Percentiles rank a stretch among this genome's conserved stretches.
Conservation (phyloP, 1,140 invertebrate species). For the Hylaeus anthracinus region DNA sequence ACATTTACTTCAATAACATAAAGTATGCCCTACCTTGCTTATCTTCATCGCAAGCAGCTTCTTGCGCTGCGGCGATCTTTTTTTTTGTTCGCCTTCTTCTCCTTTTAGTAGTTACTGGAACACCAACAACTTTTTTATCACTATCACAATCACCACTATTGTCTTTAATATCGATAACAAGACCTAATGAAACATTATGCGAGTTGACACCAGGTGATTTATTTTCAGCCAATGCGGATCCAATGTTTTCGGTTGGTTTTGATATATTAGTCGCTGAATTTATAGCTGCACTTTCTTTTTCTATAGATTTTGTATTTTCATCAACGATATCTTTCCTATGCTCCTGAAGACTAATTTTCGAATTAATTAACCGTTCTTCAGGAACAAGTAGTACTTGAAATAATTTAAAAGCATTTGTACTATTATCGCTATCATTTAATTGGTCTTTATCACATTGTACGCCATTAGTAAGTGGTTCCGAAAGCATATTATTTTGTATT, state of each 20-base stretch:
- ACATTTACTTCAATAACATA: constrained; percentile 8
- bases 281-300: constrained; percentile 30
- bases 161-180: background rate
- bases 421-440: constrained; percentile 26
- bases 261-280: constrained; percentile 31
- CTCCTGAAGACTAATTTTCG: background rate
- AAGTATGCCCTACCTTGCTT: constrained; percentile 58
- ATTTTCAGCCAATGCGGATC: constrained; percentile 27
- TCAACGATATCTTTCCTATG: background rate
- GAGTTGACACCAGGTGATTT: background rate
- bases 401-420: constrained; percentile 25
- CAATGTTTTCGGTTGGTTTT: background rate
- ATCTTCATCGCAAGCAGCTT: constrained; percentile 41
- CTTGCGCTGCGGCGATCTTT: constrained; percentile 10
- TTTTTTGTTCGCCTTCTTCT: constrained; percentile 53
- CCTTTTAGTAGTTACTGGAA: constrained; percentile 3
- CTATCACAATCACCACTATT: constrained; percentile 26
- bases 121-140: constrained; percentile 32
- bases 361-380: background rate
- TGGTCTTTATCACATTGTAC: constrained; percentile 22
- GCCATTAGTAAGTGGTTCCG: constrained; percentile 6
- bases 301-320: background rate
- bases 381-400: background rate
- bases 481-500: background rate
- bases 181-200: background rate